Base-by-base conservation (phyloP, 1,140 invertebrate species). In the Drosophila simulans region DNA sequence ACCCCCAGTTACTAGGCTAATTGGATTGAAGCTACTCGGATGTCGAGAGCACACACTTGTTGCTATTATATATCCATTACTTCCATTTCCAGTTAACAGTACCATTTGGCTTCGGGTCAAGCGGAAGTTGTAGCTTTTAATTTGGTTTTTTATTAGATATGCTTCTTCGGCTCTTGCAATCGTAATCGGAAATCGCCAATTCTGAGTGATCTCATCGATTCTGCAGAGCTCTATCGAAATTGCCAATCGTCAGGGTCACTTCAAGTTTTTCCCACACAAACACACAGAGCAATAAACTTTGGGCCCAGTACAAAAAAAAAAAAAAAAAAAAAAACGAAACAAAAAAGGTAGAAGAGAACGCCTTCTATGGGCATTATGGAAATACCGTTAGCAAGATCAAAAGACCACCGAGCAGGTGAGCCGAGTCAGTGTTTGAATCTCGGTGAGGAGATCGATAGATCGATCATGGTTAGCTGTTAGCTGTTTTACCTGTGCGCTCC, bases 351-450 rank as follows among this genome's bases (percentile, higher is more conserved):
- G 31, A 65, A 58, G 75, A 81, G 65, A 80, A 80, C 77, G 78
- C 78, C 78, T 80, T 80, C 78, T 80, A 81, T 64, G 68, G 78
- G 78, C 76, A 75, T 84, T 83, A 85, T 84, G 81, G 72, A 77
- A 84, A 80, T 84, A 84, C 81, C 81, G 81, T 84, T 84, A 84
- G 25, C 48, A 35, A 35, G 81, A 85, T 84, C 81, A 85, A 77
- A 85, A 68, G 79, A 79, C 77, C 43, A 57, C 76, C 62, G 77
- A 83, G 81, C 81, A 84, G 81, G 81, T 84, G 81, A 81, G 54
- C 58, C 51, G 46, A 57, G 57, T 22, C 64, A 71, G 56, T 45
- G 25, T 15, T 45, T 22, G 42, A 20, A 12, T 43, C 15, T 17
- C 15, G 15, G 42, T 4, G 15, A 43, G 40, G n/a, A 40, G 54